Evolutionary conservation across 1,140 invertebrate species (phyloP).

Genomic region (Apis dorsata): DNA sequence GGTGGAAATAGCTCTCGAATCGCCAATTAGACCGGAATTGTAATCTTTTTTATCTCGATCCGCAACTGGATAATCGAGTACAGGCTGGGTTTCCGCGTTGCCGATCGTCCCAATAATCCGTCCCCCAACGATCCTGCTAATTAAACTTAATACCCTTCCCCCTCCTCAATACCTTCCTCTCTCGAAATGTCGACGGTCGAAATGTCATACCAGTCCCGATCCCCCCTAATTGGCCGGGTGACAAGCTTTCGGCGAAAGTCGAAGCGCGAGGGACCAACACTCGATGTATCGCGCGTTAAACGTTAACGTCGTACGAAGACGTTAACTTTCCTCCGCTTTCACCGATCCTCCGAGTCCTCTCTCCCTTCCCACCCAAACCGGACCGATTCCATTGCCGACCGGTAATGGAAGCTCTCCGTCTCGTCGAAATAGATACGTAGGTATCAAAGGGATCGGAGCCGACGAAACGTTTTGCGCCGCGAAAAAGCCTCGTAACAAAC

Average conservation of each 20-base stretch:
- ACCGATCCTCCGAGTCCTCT: neutral
- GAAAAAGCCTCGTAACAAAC: slow-evolving; percentile 49
- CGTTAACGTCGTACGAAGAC: slow-evolving; percentile 19
- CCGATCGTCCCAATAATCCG: slow-evolving; percentile 15
- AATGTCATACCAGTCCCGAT: slow-evolving; percentile 40
- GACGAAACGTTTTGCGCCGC: slow-evolving; percentile 40
- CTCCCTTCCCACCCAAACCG: neutral
- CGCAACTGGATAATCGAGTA: slow-evolving; percentile 13
- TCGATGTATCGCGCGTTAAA: slow-evolving; percentile 8
- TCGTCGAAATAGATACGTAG: slow-evolving; percentile 32
- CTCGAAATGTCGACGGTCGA: neutral
- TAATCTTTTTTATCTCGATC: neutral
- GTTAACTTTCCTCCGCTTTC: slow-evolving; percentile 16
- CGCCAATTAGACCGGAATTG: slow-evolving; percentile 37
- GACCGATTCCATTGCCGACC: neutral
- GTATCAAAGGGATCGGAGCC: slow-evolving; percentile 42
- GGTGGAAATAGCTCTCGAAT: slow-evolving; percentile 4
- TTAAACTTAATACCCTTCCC: slow-evolving; percentile 19
- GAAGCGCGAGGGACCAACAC: neutral
- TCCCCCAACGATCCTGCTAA: slow-evolving; percentile 1
- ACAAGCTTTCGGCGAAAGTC: slow-evolving; percentile 34
- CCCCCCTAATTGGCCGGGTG: slow-evolving; percentile 46
- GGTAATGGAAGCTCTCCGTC: slow-evolving; percentile 31
- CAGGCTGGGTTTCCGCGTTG: neutral
- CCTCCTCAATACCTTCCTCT: neutral